Evolutionary conservation across 2,888 invertebrate species (phyloP).

Genomic region (Xylocampa areola): DNA sequence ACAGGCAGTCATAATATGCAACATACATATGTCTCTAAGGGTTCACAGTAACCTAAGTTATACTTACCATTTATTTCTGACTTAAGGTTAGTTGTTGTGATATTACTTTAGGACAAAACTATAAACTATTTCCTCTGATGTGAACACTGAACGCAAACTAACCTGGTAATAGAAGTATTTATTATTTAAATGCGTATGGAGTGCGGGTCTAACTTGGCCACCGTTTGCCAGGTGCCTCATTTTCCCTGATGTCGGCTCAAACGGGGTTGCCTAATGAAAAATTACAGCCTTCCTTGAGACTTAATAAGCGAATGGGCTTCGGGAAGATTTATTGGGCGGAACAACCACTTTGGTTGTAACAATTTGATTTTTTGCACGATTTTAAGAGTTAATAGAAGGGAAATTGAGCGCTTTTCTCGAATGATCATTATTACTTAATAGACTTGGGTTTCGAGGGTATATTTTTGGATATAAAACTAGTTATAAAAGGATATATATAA

Average conservation of each 20-base stretch:
- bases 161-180: constrained; percentile 50
- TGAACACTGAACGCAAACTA: constrained; percentile 32
- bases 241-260: constrained; percentile 54
- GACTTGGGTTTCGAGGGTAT: neutral
- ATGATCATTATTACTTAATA: neutral
- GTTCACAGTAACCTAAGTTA: too few species aligned
- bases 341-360: constrained; percentile 49
- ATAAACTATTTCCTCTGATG: constrained; percentile 14
- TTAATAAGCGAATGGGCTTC: constrained; percentile 60
- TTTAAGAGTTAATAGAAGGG: constrained; percentile 27
- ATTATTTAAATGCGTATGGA: constrained; percentile 49
- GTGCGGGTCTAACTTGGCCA: constrained; percentile 19
- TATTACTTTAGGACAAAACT: constrained; percentile 7
- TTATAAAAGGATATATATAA: too few species aligned
- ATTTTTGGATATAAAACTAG: neutral
- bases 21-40: too few species aligned
- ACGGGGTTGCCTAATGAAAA: constrained; percentile 70
- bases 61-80: too few species aligned
- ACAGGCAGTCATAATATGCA: too few species aligned
- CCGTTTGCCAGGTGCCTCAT: constrained; percentile 56
- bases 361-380: constrained; percentile 48
- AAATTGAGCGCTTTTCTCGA: constrained; percentile 27
- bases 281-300: constrained; percentile 67
- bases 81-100: neutral
- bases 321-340: constrained; percentile 52